Percentiles rank a stretch among this genome's conserved stretches.
phyloP scores from a whole-genome alignment of 2,888 invertebrate species.

The Agonum fuliginosum region DNA sequence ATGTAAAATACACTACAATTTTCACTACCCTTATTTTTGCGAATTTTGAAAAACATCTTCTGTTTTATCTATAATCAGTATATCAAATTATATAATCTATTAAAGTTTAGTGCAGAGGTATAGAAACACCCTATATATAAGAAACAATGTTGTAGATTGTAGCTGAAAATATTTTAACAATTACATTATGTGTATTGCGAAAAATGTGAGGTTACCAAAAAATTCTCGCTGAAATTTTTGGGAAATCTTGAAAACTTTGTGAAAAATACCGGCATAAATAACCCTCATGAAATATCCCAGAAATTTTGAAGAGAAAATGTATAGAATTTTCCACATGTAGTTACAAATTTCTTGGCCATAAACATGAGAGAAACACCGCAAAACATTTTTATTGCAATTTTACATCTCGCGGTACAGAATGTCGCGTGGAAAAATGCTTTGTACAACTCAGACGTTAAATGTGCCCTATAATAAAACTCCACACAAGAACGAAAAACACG shows the following conservation, averaged over 20 bases:
- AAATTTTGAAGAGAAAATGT: conserved; percentile 37
- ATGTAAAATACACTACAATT: too few species aligned
- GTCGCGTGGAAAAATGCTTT: conserved; percentile 47
- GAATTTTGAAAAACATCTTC: too few species aligned
- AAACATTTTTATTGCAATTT: conserved; percentile 42
- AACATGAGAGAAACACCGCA: conserved; percentile 44
- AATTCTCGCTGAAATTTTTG: conserved; percentile 17
- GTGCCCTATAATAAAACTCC: conserved; percentile 20
- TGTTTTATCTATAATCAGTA: too few species aligned
- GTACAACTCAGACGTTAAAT: conserved; percentile 30
- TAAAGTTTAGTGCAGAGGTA: too few species aligned
- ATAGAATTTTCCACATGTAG: conserved; percentile 46
- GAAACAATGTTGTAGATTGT: too few species aligned
- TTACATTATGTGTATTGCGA: too few species aligned
- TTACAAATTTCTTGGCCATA: conserved; percentile 51
- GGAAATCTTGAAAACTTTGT: conserved; percentile 24
- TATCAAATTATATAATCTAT: too few species aligned
- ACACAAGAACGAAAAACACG: conserved; percentile 12
- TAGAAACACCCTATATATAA: too few species aligned
- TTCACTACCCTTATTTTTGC: too few species aligned
- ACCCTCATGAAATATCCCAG: conserved; percentile 24
- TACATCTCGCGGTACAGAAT: conserved; percentile 21
- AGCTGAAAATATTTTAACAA: neutral
- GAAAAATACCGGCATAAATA: conserved; percentile 38
- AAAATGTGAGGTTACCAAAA: too few species aligned